Evolutionary conservation across 2,797 vertebrate species (phyloP), one percentile per base, ranked within the genome.

Genomic region (Falco columbarius): DNA sequence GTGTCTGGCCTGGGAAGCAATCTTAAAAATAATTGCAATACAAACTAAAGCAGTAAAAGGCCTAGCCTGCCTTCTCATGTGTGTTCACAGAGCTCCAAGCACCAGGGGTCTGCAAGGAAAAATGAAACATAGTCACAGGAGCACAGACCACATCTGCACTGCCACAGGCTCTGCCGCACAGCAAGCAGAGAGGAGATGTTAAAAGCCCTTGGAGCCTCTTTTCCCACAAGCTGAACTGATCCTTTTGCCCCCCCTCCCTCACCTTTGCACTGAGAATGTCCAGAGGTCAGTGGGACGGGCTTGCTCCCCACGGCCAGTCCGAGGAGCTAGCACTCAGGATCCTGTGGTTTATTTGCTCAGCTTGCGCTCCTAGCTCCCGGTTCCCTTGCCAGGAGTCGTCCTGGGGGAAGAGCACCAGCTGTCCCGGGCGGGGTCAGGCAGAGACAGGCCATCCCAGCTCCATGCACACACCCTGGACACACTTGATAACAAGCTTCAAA

Each of bases 311-410:
- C 40, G 84, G 94, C 92, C 84, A 22, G 30, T 23, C 68, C 94
- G 93, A 90, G 77, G 32, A 96, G 83, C 74, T 42, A 70, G 77
- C 46, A 12, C 77, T 94, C n/a, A 19, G 4, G 29, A 90, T 85
- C 51, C 86, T 13, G 83, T 1, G 3, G 71, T 94, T 94, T 93
- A 89, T 93, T 94, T 96, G 90, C 94, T 93, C 92, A 81, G 90
- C 51, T 74, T 84, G 55, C 0, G 2, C 49, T 95, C 82, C 52
- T 77, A 46, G 88, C 63, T 93, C 86, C 70, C 3, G 0, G 19
- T 26, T 85, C 38, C 40, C 40, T 40, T 52, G 92, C 86, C 83
- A 95, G 81, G 54, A 93, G 63, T 85, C 90, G 82, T 44, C 80
- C 63, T 14, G 21, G 83, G 86, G 90, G 91, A 93, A 56, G 4